These are phyloP conservation scores for Ochropacha duplaris DNA, from an alignment of 2,888 invertebrate genomes.

Conservation along the genomic window DNA sequence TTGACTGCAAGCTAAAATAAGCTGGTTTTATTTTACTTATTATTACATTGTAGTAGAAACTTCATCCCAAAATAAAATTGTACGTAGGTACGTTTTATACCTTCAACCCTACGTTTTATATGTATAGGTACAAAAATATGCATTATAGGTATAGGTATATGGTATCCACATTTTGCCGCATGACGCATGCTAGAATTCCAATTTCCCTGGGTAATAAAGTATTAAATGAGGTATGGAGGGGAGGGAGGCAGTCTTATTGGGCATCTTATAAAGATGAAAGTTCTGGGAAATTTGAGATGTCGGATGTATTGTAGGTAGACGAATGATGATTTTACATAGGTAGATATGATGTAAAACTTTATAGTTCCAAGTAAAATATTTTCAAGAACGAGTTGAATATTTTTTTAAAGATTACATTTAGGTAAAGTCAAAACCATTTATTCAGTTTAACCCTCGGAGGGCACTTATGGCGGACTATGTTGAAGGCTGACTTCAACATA, in stretches of 20 bases:
- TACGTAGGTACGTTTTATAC: too few relatives aligned
- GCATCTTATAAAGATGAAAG: slow-evolving; percentile 13
- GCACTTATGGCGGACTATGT: too few relatives aligned
- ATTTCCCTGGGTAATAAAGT: slow-evolving; percentile 33
- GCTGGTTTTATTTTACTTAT: not conserved
- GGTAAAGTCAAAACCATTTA: too few relatives aligned
- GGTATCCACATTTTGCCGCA: slow-evolving; percentile 23
- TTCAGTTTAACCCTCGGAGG: too few relatives aligned
- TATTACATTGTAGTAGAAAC: too few relatives aligned
- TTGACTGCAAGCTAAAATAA: not conserved
- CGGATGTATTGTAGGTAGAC: not conserved
- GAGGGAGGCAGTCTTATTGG: slow-evolving; percentile 13
- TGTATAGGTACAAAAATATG: not conserved
- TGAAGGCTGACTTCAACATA: too few relatives aligned
- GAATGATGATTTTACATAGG: not conserved
- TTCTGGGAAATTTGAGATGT: not conserved
- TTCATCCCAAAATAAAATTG: too few relatives aligned
- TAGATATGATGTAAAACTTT: not conserved
- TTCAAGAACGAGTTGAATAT: too few relatives aligned
- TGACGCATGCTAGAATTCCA: slow-evolving; percentile 29
- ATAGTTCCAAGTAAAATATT: too few relatives aligned
- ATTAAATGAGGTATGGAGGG: slow-evolving; percentile 23
- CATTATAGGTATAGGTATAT: slow-evolving; percentile 12
- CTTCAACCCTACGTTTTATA: too few relatives aligned
- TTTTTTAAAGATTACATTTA: too few relatives aligned